Percentiles rank a stretch among this genome's conserved stretches.
Evolutionary conservation across 1,140 invertebrate species (phyloP).

Genomic region (Drosophila nigromelanica): DNA sequence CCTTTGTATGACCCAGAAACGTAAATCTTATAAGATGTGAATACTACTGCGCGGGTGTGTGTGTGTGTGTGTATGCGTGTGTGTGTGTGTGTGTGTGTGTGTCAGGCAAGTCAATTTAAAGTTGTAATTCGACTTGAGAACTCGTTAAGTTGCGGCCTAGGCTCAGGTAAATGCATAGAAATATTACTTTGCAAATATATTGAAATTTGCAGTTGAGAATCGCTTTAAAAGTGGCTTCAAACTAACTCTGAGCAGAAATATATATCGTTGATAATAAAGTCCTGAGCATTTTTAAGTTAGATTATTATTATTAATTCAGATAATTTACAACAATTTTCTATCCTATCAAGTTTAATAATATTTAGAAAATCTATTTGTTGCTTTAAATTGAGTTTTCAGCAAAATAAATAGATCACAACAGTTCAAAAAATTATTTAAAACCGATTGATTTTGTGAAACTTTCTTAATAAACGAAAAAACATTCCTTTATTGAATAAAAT

Average conservation of each 20-base stretch:
- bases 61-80: slow-evolving; percentile 20
- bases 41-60: slow-evolving; percentile 13
- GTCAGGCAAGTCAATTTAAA: slow-evolving; percentile 60
- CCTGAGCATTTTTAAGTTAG: no score
- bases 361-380: no score
- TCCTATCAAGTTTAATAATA: no score
- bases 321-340: no score
- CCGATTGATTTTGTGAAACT: no score
- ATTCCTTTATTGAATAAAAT: no score
- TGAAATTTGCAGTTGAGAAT: slow-evolving; percentile 4
- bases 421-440: no score
- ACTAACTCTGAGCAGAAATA: not conserved
- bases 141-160: slow-evolving; percentile 26
- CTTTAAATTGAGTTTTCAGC: no score
- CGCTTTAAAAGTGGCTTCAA: not conserved
- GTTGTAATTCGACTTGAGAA: slow-evolving; percentile 52
- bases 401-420: no score
- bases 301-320: no score
- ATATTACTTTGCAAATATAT: slow-evolving; percentile 9
- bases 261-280: no score
- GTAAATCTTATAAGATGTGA: slow-evolving; percentile 31
- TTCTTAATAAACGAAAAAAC: no score
- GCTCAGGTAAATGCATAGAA: slow-evolving; percentile 18
- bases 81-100: slow-evolving; percentile 26
- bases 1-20: slow-evolving; percentile 44